Percentiles rank a stretch among this genome's conserved stretches.
Evolutionary conservation across 2,888 invertebrate genomes (phyloP).

Genomic region (Bugula neritina): DNA sequence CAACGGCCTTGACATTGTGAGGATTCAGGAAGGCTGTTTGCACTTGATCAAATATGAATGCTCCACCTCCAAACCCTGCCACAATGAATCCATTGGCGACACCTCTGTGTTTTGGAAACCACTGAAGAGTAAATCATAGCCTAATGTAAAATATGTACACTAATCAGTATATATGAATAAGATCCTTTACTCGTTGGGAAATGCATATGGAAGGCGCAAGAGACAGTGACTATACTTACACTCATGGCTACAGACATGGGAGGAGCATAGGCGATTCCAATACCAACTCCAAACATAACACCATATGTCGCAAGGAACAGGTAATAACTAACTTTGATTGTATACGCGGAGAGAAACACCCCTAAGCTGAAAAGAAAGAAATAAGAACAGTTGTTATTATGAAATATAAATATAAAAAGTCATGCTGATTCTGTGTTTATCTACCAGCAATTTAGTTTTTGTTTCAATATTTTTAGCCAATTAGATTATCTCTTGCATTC

Average conservation of each 20-base stretch:
- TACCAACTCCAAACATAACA: slow-evolving; percentile 40
- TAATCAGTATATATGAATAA: too few species aligned
- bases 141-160: too few species aligned
- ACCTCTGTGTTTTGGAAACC: slow-evolving; percentile 50
- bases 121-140: slow-evolving; percentile 35
- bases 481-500: too few species aligned
- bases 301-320: slow-evolving; percentile 42
- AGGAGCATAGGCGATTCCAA: slow-evolving; percentile 44
- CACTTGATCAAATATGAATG: slow-evolving; percentile 49
- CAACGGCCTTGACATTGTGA: slow-evolving; percentile 39
- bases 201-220: background rate
- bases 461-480: too few species aligned
- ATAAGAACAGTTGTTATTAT: too few species aligned
- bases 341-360: slow-evolving; percentile 39
- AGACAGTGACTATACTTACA: slow-evolving; percentile 33
- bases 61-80: slow-evolving; percentile 52
- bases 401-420: too few species aligned
- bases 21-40: slow-evolving; percentile 53
- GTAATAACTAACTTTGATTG: slow-evolving; percentile 38
- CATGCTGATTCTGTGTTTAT: too few species aligned
- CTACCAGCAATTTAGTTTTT: too few species aligned
- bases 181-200: too few species aligned
- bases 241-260: slow-evolving; percentile 48
- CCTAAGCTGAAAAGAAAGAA: slow-evolving; percentile 41
- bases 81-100: slow-evolving; percentile 50